These are phyloP conservation scores for Timema cristinae DNA, from an alignment of 2,888 invertebrate genomes.

Conservation along the genomic window DNA sequence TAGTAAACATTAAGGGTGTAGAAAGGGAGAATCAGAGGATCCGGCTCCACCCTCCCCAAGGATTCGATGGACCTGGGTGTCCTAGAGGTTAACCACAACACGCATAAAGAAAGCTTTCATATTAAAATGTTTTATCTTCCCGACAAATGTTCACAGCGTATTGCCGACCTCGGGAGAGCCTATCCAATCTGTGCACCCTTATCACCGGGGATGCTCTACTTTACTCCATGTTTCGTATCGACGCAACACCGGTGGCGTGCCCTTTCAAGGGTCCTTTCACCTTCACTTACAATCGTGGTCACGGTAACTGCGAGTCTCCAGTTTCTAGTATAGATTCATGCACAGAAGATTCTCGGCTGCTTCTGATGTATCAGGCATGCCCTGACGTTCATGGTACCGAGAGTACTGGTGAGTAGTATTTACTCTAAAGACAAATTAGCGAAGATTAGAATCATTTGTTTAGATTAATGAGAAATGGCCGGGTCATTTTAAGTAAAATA, in stretches of 20 bases:
- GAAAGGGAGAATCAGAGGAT: no score
- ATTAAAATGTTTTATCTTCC: no score
- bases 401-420: slow-evolving; percentile 67
- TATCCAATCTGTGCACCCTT: slow-evolving; percentile 76
- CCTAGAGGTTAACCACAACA: no score
- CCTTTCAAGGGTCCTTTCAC: slow-evolving; percentile 85
- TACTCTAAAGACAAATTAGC: neutral
- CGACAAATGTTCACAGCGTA: slow-evolving; percentile 52
- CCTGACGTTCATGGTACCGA: slow-evolving; percentile 88
- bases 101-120: no score
- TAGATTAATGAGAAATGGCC: no score
- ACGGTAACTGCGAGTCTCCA: slow-evolving; percentile 85
- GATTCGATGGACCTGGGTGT: no score
- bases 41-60: no score
- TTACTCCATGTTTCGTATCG: slow-evolving; percentile 86
- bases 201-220: slow-evolving; percentile 86
- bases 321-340: slow-evolving; percentile 91
- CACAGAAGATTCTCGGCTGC: slow-evolving; percentile 84
- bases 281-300: slow-evolving; percentile 88
- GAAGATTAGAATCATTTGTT: neutral
- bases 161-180: slow-evolving; percentile 68
- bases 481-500: no score
- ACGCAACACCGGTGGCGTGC: slow-evolving; percentile 83
- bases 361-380: slow-evolving; percentile 91
- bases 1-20: no score